A percentile compares a stretch with the other conserved stretches of the same genome.
Conservation (phyloP, 2,797 vertebrate species). For the Clarias laeviceps region DNA sequence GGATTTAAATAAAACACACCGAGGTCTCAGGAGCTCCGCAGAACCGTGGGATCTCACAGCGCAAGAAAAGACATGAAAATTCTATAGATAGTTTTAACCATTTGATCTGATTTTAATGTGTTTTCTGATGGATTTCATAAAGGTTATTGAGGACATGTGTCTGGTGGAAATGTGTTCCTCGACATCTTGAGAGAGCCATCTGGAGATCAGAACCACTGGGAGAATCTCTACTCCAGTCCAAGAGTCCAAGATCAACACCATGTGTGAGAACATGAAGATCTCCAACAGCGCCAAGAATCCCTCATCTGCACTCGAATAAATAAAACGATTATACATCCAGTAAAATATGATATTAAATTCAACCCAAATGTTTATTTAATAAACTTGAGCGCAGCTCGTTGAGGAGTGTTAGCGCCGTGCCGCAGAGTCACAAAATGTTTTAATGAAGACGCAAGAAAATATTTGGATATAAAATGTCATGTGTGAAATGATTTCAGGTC, state of each 20-base stretch:
- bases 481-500: neutral
- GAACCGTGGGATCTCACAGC: neutral
- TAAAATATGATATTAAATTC: neutral
- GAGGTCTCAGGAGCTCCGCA: neutral
- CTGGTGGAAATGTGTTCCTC: neutral
- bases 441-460: neutral
- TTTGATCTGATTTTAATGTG: neutral
- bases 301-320: neutral
- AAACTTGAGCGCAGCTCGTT: neutral
- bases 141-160: neutral
- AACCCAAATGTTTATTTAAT: neutral
- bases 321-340: neutral
- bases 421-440: neutral
- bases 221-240: neutral
- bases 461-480: neutral
- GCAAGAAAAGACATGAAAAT: neutral
- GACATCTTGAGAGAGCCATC: neutral
- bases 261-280: too few species aligned
- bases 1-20: neutral
- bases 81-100: neutral
- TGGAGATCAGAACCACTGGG: neutral
- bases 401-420: too few species aligned
- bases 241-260: too few species aligned
- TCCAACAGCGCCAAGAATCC: too few species aligned
- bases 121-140: neutral